Conservation (phyloP, 1,140 invertebrate genomes). For the Dendroctonus ponderosae region DNA sequence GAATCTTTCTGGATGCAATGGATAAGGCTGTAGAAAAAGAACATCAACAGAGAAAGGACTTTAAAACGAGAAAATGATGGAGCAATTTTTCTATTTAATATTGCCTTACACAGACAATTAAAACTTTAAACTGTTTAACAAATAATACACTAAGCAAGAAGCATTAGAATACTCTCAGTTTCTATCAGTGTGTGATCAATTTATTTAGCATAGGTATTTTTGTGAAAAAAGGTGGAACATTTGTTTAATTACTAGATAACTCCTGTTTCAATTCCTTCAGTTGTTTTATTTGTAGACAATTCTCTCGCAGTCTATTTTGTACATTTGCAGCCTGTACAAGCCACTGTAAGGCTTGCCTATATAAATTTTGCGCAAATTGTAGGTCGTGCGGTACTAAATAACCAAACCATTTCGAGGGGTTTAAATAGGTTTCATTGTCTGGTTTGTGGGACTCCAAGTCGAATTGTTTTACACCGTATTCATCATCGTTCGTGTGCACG, state of each 20-base stretch:
- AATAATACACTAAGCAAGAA: too few species aligned
- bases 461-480: conserved; percentile 50
- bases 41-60: conserved; percentile 15
- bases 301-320: conserved; percentile 56
- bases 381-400: conserved; percentile 70
- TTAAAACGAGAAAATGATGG: too few species aligned
- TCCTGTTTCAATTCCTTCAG: conserved; percentile 49
- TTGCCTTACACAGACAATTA: not conserved
- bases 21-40: conserved; percentile 37
- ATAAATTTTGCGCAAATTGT: conserved; percentile 64
- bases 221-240: too few species aligned
- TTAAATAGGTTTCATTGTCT: conserved; percentile 49
- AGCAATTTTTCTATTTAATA: not conserved
- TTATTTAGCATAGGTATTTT: too few species aligned
- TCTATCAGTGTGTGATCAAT: not conserved
- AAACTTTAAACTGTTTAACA: not conserved
- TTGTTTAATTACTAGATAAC: not conserved
- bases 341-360: conserved; percentile 63
- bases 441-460: conserved; percentile 44
- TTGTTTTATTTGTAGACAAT: conserved; percentile 50
- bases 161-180: not conserved
- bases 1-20: conserved; percentile 36
- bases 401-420: conserved; percentile 76
- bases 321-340: conserved; percentile 64
- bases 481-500: conserved; percentile 49